These are phyloP conservation scores for Hirtodrosophila histrioides DNA, from an alignment of 2,888 invertebrate genomes.

Conservation along the genomic window DNA sequence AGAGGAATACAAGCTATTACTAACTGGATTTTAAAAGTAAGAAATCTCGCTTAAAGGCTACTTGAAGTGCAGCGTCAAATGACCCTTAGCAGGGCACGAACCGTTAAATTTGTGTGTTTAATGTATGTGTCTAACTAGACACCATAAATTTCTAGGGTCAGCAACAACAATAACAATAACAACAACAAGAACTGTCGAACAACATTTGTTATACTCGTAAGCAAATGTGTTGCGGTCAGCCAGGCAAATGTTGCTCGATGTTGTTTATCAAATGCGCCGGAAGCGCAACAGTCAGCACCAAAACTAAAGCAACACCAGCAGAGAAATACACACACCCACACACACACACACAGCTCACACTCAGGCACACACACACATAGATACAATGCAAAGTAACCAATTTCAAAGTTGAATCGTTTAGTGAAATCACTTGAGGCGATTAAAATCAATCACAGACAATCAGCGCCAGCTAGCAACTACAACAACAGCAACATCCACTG, in stretches of 20 bases:
- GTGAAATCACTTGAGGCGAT: conserved; percentile 79
- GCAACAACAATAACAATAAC: conserved; percentile 12
- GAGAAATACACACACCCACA: conserved; percentile 5
- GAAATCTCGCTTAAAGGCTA: background rate
- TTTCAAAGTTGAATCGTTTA: conserved; percentile 75
- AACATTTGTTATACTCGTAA: conserved; percentile 19
- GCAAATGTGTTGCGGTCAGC: conserved; percentile 43
- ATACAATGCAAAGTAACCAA: conserved; percentile 73
- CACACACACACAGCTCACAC: conserved; percentile 1
- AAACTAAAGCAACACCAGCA: conserved; percentile 40
- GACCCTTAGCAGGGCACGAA: conserved; percentile 21
- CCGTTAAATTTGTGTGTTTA: conserved; percentile 19
- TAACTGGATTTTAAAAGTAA: too few relatives aligned
- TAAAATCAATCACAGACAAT: conserved; percentile 81
- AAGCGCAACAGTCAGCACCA: conserved; percentile 58
- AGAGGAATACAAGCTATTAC: too few relatives aligned
- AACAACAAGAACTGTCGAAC: conserved; percentile 7
- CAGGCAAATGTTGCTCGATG: conserved; percentile 30
- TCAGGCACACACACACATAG: conserved; percentile 12
- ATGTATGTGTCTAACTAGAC: conserved; percentile 6
- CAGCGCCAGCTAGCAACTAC: conserved; percentile 45
- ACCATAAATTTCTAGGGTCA: conserved; percentile 19
- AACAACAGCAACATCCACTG: conserved; percentile 9
- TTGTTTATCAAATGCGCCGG: conserved; percentile 46
- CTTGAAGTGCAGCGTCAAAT: conserved; percentile 26